Evolutionary conservation across 2,888 invertebrate species (phyloP).

Genomic region (Congeria kusceri): DNA sequence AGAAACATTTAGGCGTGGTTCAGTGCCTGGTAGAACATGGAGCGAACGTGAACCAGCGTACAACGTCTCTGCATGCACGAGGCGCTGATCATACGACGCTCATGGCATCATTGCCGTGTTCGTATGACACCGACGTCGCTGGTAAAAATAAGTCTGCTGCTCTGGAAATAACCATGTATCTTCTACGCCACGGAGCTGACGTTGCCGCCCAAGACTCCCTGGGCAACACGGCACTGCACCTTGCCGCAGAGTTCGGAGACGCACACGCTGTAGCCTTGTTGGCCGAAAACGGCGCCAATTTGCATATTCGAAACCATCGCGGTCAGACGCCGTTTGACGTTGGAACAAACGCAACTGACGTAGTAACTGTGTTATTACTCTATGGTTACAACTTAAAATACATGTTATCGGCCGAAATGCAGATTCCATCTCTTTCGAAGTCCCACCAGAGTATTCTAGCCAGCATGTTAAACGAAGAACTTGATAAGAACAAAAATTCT

Average conservation of each 20-base stretch:
- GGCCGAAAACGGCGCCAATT: constrained; percentile 26
- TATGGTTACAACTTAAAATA: neutral
- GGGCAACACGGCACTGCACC: constrained; percentile 62
- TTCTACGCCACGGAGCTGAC: constrained; percentile 56
- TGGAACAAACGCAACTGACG: neutral
- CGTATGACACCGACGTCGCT: constrained; percentile 40
- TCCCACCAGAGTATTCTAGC: too few relatives aligned
- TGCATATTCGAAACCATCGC: neutral
- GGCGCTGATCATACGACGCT: constrained; percentile 48
- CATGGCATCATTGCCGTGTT: constrained; percentile 61
- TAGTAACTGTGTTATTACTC: neutral
- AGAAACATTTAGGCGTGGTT: constrained; percentile 33
- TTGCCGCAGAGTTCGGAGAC: constrained; percentile 48
- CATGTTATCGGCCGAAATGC: too few relatives aligned
- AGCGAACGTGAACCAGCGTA: constrained; percentile 45
- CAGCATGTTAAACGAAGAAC: neutral
- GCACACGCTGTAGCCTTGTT: constrained; percentile 34
- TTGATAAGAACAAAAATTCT: neutral
- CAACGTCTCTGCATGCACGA: constrained; percentile 25
- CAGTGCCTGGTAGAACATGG: constrained; percentile 38
- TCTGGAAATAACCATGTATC: constrained; percentile 45
- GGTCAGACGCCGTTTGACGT: neutral
- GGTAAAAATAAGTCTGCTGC: constrained; percentile 49
- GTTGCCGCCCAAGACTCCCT: constrained; percentile 41
- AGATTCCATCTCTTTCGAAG: too few relatives aligned